phyloP scores from a whole-genome alignment of 2,113 vertebrate species.

The Halichoeres trimaculatus region DNA sequence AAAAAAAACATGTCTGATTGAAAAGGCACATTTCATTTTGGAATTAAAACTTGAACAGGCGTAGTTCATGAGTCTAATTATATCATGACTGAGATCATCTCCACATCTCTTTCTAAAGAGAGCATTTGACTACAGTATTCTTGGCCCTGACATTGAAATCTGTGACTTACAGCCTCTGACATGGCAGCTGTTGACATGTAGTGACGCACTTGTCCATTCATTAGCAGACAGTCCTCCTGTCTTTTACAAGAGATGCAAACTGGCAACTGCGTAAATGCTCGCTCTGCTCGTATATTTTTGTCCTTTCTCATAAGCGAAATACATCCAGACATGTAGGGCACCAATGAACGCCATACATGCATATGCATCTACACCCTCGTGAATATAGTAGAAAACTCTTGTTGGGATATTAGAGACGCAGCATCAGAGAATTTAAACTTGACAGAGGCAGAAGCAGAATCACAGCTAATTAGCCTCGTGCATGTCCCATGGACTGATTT shows the following conservation, averaged over 20 bases:
- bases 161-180: constrained; percentile 40
- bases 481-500: constrained; percentile 53
- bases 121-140: constrained; percentile 19
- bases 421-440: constrained; percentile 45
- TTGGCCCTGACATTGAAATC: constrained; percentile 43
- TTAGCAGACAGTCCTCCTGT: constrained; percentile 24
- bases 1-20: no score
- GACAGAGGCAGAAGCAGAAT: constrained; percentile 53
- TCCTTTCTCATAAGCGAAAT: constrained; percentile 4
- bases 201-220: constrained; percentile 42
- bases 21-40: no score
- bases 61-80: no score
- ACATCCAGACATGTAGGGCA: constrained; percentile 27
- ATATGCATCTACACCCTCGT: constrained; percentile 15
- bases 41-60: no score
- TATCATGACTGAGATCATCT: background rate
- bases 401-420: constrained; percentile 34
- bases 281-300: background rate
- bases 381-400: constrained; percentile 31
- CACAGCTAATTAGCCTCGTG: constrained; percentile 61
- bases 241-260: constrained; percentile 27
- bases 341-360: background rate
- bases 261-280: constrained; percentile 33
- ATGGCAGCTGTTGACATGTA: constrained; percentile 43
- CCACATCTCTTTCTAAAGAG: background rate